A percentile compares a stretch with the other conserved stretches of the same genome.
Evolutionary conservation across 2,113 vertebrate genomes (phyloP).

Genomic region (Bungarus multicinctus): DNA sequence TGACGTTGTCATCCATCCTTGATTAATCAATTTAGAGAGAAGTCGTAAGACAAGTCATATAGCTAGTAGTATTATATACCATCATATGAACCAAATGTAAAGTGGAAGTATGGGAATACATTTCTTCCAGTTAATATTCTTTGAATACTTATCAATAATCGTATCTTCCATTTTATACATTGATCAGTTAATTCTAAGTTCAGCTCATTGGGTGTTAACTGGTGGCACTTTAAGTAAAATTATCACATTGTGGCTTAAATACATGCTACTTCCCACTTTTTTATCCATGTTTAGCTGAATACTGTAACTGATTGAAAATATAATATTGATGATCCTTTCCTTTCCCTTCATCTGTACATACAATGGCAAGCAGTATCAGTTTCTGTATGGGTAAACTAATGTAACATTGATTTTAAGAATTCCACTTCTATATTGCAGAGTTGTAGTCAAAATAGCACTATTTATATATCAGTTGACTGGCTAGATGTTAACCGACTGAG

Average conservation of each 20-base stretch:
- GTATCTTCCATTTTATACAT: not conserved
- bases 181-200: not conserved
- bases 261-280: not conserved
- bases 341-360: not conserved
- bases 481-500: not conserved
- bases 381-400: not conserved
- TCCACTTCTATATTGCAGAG: not conserved
- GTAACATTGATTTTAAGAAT: not conserved
- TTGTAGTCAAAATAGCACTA: not conserved
- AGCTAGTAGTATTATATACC: not conserved
- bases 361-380: not conserved
- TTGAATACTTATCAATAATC: not conserved
- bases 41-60: not conserved
- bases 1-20: not conserved
- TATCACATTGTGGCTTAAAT: not conserved
- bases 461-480: not conserved
- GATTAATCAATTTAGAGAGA: not conserved
- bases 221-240: not conserved
- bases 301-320: not conserved
- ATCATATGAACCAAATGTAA: not conserved
- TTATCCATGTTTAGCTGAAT: not conserved
- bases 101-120: not conserved
- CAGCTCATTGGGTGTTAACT: not conserved
- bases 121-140: not conserved
- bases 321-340: not conserved